Conservation (phyloP, 2,888 invertebrate species). For the Aphrophora alni region DNA sequence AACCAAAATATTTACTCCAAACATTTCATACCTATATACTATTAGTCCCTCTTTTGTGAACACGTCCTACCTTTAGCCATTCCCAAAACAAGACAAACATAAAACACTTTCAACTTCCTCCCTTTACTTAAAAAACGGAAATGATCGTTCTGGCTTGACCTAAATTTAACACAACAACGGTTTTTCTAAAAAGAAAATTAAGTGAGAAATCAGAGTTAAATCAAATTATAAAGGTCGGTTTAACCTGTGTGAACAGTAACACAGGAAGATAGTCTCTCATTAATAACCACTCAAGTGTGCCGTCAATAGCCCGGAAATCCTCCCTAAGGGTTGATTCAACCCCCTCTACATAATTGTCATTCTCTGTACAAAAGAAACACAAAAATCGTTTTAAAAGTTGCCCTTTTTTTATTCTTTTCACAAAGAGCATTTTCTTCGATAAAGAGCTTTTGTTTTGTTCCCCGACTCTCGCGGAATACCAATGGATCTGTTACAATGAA, state of each 20-base stretch:
- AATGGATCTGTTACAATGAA: background rate
- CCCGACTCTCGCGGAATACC: background rate
- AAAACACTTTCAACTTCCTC: no score
- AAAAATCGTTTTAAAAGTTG: constrained; percentile 31
- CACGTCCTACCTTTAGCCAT: no score
- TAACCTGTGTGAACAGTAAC: no score
- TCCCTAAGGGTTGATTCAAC: background rate
- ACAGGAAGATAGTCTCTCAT: background rate
- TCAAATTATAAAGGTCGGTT: background rate
- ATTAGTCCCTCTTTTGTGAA: no score
- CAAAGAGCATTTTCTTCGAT: background rate
- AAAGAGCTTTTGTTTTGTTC: background rate
- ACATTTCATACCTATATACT: no score
- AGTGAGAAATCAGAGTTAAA: background rate
- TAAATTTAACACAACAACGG: background rate
- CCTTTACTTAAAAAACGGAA: background rate
- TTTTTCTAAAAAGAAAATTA: background rate
- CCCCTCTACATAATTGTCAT: background rate
- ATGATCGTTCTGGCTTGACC: background rate
- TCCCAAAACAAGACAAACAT: no score
- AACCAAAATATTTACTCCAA: no score
- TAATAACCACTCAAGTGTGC: background rate
- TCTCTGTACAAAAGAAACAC: constrained; percentile 17
- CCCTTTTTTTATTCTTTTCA: background rate
- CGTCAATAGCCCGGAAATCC: constrained; percentile 9